Conservation (phyloP, 2,113 vertebrate genomes). For the Nerophis ophidion region DNA sequence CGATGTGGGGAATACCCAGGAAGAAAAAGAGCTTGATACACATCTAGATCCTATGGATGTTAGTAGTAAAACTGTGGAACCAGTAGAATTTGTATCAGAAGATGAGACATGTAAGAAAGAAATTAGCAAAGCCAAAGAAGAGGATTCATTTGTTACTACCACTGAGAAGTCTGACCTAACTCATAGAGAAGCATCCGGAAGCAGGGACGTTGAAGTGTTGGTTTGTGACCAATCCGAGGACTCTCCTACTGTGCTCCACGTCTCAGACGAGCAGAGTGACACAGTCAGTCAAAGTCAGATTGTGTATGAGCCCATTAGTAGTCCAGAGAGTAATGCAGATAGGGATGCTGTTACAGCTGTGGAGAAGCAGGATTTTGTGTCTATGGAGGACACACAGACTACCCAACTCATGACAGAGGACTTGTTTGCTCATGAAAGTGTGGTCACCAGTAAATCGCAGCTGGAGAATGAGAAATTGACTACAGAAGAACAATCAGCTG, state of each 20-base stretch:
- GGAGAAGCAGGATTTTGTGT: constrained; percentile 22
- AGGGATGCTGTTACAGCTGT: constrained; percentile 19
- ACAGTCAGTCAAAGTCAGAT: constrained; percentile 36
- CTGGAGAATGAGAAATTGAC: neutral
- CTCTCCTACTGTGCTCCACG: constrained; percentile 15
- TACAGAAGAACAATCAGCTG: constrained; percentile 5
- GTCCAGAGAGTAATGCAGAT: constrained; percentile 55
- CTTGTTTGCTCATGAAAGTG: constrained; percentile 6
- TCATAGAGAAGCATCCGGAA: constrained; percentile 13
- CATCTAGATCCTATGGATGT: constrained; percentile 18
- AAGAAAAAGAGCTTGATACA: constrained; percentile 4
- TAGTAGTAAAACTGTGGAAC: constrained; percentile 28
- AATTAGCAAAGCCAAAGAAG: constrained; percentile 28
- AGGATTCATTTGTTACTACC: neutral
- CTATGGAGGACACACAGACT: constrained; percentile 35
- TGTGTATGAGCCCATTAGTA: constrained; percentile 64
- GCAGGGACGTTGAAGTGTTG: constrained; percentile 31
- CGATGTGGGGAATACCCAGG: constrained; percentile 13
- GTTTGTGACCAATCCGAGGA: constrained; percentile 36
- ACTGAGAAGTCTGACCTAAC: neutral
- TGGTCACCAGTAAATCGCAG: neutral
- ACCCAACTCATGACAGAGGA: constrained; percentile 12
- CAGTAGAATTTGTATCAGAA: constrained; percentile 7
- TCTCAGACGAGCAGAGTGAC: constrained; percentile 36
- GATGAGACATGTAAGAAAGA: constrained; percentile 8